Evolutionary conservation across 2,113 vertebrate genomes (phyloP), one percentile per base, ranked within the genome.

Genomic region (Hyaena hyaena): DNA sequence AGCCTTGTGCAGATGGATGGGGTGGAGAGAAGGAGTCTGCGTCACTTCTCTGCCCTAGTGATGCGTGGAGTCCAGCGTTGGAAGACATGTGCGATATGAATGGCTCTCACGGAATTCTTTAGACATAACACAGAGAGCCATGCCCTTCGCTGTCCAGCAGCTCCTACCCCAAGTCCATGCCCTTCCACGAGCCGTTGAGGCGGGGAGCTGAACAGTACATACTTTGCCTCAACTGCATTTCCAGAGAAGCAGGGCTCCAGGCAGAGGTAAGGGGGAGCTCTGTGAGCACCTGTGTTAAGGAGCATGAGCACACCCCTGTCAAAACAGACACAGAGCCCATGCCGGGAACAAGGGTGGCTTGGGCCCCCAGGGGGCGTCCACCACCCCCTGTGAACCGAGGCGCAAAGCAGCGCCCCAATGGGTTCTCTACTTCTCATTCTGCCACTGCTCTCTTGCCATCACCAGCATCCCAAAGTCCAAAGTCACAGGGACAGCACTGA

Each of bases 311-410:
- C 0, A 16, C 7, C 9, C 26, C 3, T 0, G 10, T 53, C 50
- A 6, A 17, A 28, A 3, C 8, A 50, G 17, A 63, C 9, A 66
- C 10, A 45, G 0, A 21, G 35, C 17, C 31, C 35, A 17, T 0
- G 4, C 17, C 33, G 53, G 80, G 23, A 55, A 14, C 23, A 7
- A n/a, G 28, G 7, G 9, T 31, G 79, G 28, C 23, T 24, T 39
- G 0, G 1, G 45, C 55, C 43, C 69, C 90, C 68, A 53, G 31
- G 55, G 58, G 2, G 4, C 10, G 17, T 24, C 17, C 31, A 5
- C 23, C 19, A 4, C 77, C 4, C 43, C 24, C 55, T 88, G 79
- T 76, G 50, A 74, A 50, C 10, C 45, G 65, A 33, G 9, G 3
- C 33, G 74, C 7, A 10, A 31, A 28, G 21, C 4, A 35, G 31